Conservation (phyloP, 2,888 invertebrate genomes). For the Rhagophthalmus giganteus region DNA sequence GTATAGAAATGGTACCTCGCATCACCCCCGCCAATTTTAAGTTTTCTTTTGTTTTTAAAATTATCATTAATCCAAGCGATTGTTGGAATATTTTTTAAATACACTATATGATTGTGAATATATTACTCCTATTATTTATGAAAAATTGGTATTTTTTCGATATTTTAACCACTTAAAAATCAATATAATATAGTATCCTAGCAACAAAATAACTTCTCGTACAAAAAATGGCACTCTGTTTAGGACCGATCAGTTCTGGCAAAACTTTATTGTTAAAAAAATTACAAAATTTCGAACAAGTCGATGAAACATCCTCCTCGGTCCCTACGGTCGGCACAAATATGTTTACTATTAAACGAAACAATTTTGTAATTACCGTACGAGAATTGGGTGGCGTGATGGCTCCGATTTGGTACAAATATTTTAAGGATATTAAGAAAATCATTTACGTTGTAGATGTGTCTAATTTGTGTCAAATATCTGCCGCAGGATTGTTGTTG, state of each 20-base stretch:
- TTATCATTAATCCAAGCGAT: too few species aligned
- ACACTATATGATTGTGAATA: too few species aligned
- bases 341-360: constrained; percentile 65
- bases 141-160: too few species aligned
- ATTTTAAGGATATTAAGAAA: constrained; percentile 68
- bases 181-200: too few species aligned
- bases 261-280: constrained; percentile 79
- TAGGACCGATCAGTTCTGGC: constrained; percentile 79
- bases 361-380: constrained; percentile 49
- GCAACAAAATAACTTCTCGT: not conserved
- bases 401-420: constrained; percentile 81
- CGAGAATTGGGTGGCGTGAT: constrained; percentile 81
- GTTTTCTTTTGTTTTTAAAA: too few species aligned
- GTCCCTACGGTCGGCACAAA: constrained; percentile 81
- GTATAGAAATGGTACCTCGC: too few species aligned
- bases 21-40: too few species aligned
- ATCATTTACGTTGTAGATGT: constrained; percentile 82
- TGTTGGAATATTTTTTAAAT: too few species aligned
- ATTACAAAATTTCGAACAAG: constrained; percentile 68
- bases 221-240: constrained; percentile 58
- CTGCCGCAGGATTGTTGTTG: constrained; percentile 78
- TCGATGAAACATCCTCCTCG: constrained; percentile 77
- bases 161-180: too few species aligned
- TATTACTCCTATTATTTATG: too few species aligned
- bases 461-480: constrained; percentile 83